These are phyloP conservation scores for Herminia tarsipennalis DNA, from an alignment of 2,888 invertebrate species.

Conservation along the genomic window DNA sequence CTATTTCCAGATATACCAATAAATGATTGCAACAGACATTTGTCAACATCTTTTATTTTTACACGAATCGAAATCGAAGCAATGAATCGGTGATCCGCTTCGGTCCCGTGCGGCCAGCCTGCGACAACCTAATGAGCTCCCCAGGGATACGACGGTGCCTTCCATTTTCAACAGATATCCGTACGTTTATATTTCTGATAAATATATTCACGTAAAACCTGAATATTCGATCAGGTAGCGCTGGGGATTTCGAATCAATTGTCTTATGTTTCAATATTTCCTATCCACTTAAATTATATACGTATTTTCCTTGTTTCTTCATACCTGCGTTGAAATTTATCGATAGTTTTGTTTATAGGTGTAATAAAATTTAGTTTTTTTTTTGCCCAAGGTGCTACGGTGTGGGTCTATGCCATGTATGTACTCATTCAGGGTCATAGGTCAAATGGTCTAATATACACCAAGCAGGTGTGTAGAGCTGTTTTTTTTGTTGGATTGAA, in stretches of 20 bases:
- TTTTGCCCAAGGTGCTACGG: too few relatives aligned
- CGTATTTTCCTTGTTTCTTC: constrained; percentile 22
- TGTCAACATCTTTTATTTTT: constrained; percentile 43
- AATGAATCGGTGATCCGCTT: constrained; percentile 52
- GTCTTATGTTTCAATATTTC: constrained; percentile 44
- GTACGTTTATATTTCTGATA: constrained; percentile 45
- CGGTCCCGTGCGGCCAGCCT: constrained; percentile 43
- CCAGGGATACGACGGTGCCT: constrained; percentile 50
- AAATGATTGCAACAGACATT: constrained; percentile 25
- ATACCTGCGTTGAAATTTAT: too few relatives aligned
- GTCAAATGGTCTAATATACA: too few relatives aligned
- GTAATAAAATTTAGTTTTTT: too few relatives aligned
- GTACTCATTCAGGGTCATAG: too few relatives aligned
- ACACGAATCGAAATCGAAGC: constrained; percentile 54
- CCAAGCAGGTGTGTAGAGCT: too few relatives aligned
- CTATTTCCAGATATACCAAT: neutral
- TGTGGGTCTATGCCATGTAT: too few relatives aligned
- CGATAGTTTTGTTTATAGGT: too few relatives aligned
- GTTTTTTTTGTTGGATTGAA: too few relatives aligned
- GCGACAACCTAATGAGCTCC: constrained; percentile 68
- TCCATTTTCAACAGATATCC: constrained; percentile 55
- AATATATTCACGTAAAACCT: constrained; percentile 44
- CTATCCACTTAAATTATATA: constrained; percentile 28
- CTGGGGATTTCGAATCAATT: constrained; percentile 43
- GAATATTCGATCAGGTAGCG: constrained; percentile 44